Evolutionary conservation across 1,140 invertebrate genomes (phyloP).

Genomic region (Drosophila orena): DNA sequence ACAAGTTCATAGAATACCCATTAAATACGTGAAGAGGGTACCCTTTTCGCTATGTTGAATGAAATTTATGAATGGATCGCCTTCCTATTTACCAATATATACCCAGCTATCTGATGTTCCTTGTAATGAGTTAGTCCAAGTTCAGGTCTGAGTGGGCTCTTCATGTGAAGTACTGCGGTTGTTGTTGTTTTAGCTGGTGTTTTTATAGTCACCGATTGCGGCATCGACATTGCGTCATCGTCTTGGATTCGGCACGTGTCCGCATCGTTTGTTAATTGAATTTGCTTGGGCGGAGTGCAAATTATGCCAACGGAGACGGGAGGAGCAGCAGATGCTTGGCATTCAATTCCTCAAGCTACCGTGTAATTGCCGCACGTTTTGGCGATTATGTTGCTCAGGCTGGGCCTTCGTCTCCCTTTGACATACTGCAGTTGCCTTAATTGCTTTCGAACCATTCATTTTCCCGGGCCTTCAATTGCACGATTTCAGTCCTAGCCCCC

Average conservation of each 20-base stretch:
- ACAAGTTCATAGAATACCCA: too few species aligned
- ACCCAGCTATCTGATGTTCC: slow-evolving; percentile 5
- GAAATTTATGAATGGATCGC: slow-evolving; percentile 1
- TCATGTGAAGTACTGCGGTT: slow-evolving; percentile 50
- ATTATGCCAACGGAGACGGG: slow-evolving; percentile 25
- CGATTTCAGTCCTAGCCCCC: slow-evolving; percentile 16
- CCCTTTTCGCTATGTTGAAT: not conserved
- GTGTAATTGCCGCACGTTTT: slow-evolving; percentile 79
- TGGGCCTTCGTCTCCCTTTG: slow-evolving; percentile 48
- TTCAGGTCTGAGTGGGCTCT: slow-evolving; percentile 46
- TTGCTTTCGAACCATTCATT: slow-evolving; percentile 39
- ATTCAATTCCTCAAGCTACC: slow-evolving; percentile 72
- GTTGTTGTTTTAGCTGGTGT: slow-evolving; percentile 27
- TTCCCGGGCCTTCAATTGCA: slow-evolving; percentile 28
- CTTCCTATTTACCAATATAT: not conserved
- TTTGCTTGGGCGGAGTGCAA: slow-evolving; percentile 54
- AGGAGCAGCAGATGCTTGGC: slow-evolving; percentile 60
- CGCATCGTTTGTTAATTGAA: slow-evolving; percentile 66
- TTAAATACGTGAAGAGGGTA: not conserved
- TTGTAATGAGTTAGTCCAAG: slow-evolving; percentile 7
- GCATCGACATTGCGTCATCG: slow-evolving; percentile 37
- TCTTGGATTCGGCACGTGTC: slow-evolving; percentile 61
- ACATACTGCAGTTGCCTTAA: slow-evolving; percentile 58
- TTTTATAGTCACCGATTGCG: slow-evolving; percentile 60
- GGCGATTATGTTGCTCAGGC: slow-evolving; percentile 79